phyloP scores from a whole-genome alignment of 2,113 vertebrate genomes.

The Petromus typicus region DNA sequence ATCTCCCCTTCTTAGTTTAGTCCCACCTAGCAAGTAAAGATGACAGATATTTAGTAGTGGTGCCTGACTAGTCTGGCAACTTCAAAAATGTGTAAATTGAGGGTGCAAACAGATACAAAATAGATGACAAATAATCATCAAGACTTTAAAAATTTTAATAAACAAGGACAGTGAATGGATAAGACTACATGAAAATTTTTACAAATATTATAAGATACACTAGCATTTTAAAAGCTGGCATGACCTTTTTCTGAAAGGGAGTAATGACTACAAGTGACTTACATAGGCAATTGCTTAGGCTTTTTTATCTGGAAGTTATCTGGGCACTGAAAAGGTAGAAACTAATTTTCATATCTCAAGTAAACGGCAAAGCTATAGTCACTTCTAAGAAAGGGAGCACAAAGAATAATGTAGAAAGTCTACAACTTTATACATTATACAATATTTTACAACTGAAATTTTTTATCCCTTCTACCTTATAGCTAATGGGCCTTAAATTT shows the following conservation, averaged over 20 bases:
- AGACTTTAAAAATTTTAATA: neutral
- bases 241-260: neutral
- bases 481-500: conserved; percentile 25
- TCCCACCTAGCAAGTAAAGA: conserved; percentile 28
- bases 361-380: neutral
- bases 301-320: conserved; percentile 1
- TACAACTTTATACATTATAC: too few relatives aligned
- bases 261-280: neutral
- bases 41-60: conserved; percentile 50
- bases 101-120: conserved; percentile 3
- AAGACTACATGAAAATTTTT: neutral
- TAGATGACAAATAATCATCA: conserved; percentile 25
- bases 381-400: neutral
- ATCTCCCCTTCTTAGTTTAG: conserved; percentile 44
- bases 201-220: neutral
- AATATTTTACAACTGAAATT: neutral
- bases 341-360: neutral
- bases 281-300: neutral
- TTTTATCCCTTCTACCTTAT: conserved; percentile 2
- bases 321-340: conserved; percentile 17
- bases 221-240: neutral
- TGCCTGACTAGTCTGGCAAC: conserved; percentile 27
- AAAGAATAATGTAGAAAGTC: neutral
- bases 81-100: conserved; percentile 70
- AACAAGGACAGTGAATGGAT: conserved; percentile 5